phyloP scores from a whole-genome alignment of 2,113 vertebrate genomes.

The Argyrosomus japonicus region DNA sequence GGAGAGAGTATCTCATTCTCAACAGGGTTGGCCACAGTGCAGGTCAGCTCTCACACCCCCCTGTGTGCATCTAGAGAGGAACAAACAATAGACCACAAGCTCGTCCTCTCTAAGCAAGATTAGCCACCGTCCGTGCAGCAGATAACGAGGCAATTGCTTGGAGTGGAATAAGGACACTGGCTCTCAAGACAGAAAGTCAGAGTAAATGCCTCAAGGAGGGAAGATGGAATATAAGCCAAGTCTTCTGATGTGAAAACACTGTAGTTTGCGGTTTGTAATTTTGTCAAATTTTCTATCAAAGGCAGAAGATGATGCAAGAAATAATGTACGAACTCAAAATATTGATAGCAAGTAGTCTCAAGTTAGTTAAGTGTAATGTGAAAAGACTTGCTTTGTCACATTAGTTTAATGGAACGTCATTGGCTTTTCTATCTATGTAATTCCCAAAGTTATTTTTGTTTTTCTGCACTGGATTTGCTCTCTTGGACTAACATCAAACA shows the following conservation, averaged over 20 bases:
- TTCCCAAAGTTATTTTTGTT: not conserved
- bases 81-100: constrained; percentile 50
- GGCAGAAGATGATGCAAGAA: not conserved
- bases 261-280: not conserved
- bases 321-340: not conserved
- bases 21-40: constrained; percentile 11
- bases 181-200: constrained; percentile 17
- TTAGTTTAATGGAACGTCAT: not conserved
- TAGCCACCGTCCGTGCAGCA: constrained; percentile 33
- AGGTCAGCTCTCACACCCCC: constrained; percentile 25
- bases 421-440: not conserved
- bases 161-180: constrained; percentile 22
- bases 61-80: constrained; percentile 17
- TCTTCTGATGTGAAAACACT: not conserved
- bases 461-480: not conserved
- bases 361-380: not conserved
- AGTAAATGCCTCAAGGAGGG: constrained; percentile 16
- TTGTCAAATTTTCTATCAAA: not conserved
- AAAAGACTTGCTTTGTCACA: not conserved
- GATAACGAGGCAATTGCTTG: constrained; percentile 37
- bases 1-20: constrained; percentile 19
- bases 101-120: constrained; percentile 52
- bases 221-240: not conserved
- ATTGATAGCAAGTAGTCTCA: not conserved
- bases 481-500: constrained; percentile 20